Percentiles rank a stretch among this genome's conserved stretches.
Conservation (phyloP, 2,888 invertebrate species). For the Zele albiditarsus region DNA sequence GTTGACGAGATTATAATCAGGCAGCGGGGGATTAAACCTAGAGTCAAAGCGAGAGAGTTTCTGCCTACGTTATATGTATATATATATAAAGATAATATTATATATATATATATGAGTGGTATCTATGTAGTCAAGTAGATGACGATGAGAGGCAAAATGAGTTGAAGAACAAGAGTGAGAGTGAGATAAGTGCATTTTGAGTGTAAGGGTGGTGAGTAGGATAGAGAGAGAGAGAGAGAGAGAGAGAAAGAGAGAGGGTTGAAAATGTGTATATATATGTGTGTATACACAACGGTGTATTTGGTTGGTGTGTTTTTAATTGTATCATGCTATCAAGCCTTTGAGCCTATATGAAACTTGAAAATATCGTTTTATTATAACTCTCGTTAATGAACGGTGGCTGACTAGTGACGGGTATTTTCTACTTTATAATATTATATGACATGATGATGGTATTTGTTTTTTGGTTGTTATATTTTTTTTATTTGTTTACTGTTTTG, state of each 20-base stretch:
- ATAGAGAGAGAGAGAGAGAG: constrained; percentile 39
- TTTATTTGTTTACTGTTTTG: neutral
- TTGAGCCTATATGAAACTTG: constrained; percentile 57
- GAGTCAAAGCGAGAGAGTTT: constrained; percentile 45
- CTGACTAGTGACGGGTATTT: constrained; percentile 5
- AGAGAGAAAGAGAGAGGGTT: neutral
- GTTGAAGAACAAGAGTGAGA: constrained; percentile 7
- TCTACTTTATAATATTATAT: neutral
- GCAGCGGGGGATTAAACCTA: constrained; percentile 67
- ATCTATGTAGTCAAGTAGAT: constrained; percentile 2
- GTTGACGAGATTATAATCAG: constrained; percentile 72
- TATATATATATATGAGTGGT: constrained; percentile 16
- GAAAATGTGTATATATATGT: neutral
- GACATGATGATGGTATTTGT: no score
- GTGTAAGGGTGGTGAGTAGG: neutral
- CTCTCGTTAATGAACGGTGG: constrained; percentile 52
- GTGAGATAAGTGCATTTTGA: neutral
- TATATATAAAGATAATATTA: neutral
- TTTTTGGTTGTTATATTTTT: neutral
- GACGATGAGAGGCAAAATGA: constrained; percentile 25
- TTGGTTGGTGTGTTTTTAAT: constrained; percentile 57
- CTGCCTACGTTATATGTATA: constrained; percentile 17
- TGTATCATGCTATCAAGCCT: constrained; percentile 63
- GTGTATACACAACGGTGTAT: neutral
- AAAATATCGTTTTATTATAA: constrained; percentile 63